Conservation (phyloP, 1,140 invertebrate species). For the Dinothrombium tinctorium region DNA sequence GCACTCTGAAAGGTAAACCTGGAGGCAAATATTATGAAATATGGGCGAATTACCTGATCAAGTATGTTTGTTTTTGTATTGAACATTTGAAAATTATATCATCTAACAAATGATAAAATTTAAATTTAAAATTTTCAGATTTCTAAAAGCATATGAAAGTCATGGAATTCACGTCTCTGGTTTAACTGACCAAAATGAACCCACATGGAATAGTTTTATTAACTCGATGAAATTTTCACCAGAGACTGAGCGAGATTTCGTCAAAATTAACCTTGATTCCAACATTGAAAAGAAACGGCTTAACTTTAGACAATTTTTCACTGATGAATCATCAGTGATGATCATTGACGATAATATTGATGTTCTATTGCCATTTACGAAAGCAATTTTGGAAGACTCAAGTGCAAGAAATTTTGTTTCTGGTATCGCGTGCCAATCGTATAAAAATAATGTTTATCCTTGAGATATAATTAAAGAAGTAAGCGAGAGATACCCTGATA, state of each 20-base stretch:
- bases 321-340: too few relatives aligned
- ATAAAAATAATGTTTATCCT: conserved; percentile 13
- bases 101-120: not conserved
- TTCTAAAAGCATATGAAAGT: conserved; percentile 31
- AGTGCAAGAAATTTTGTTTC: conserved; percentile 7
- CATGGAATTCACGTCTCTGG: conserved; percentile 32
- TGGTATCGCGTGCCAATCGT: conserved; percentile 41
- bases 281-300: conserved; percentile 20
- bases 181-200: conserved; percentile 35
- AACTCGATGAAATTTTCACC: conserved; percentile 3
- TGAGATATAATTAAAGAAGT: conserved; percentile 17
- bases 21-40: conserved; percentile 15
- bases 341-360: conserved; percentile 5
- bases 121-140: conserved; percentile 21
- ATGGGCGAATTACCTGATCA: conserved; percentile 47
- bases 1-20: conserved; percentile 2
- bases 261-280: conserved; percentile 8
- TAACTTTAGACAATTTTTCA: conserved; percentile 11
- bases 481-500: conserved; percentile 31
- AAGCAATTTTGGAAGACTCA: conserved; percentile 6
- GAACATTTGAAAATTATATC: not conserved
- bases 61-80: not conserved
- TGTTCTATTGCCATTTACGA: not conserved
- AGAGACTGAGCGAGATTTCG: conserved; percentile 3
- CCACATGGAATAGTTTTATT: conserved; percentile 23